Percentiles rank a stretch among this genome's conserved stretches.
These are phyloP conservation scores for Clivina fossor DNA, from an alignment of 2,888 invertebrate species.

Conservation along the genomic window DNA sequence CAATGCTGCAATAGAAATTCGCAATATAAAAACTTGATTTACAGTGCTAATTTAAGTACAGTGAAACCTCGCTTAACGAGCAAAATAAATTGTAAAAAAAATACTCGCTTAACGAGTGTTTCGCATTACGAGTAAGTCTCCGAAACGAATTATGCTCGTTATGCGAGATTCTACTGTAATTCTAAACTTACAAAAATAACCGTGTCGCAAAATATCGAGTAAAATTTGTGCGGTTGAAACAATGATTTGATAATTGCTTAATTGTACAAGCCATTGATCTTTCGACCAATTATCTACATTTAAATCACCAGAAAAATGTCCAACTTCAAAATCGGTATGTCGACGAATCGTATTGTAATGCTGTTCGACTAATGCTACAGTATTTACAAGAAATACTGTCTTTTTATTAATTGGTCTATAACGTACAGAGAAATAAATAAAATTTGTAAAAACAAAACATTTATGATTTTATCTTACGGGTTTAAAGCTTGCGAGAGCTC, in stretches of 20 bases:
- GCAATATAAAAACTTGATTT: too few species aligned
- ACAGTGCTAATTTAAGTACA: too few species aligned
- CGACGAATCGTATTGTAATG: constrained; percentile 68
- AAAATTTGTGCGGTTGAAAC: constrained; percentile 86
- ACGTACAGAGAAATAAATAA: too few species aligned
- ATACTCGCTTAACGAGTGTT: too few species aligned
- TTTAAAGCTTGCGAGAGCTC: constrained; percentile 51
- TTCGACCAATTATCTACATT: constrained; percentile 73
- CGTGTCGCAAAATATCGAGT: constrained; percentile 66
- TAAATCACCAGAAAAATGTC: constrained; percentile 72
- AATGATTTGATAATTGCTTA: constrained; percentile 67
- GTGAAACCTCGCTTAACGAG: too few species aligned
- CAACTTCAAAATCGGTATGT: constrained; percentile 64
- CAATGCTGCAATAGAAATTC: constrained; percentile 47
- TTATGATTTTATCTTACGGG: constrained; percentile 45
- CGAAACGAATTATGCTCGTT: too few species aligned
- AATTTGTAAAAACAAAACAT: too few species aligned
- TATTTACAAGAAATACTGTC: constrained; percentile 78
- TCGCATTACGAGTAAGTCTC: too few species aligned
- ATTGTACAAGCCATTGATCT: constrained; percentile 65
- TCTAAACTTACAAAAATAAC: constrained; percentile 56
- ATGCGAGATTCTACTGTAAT: too few species aligned
- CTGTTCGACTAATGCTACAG: constrained; percentile 77
- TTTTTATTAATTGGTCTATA: constrained; percentile 70
- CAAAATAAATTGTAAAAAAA: too few species aligned